These are phyloP conservation scores for Entomyzon cyanotis DNA, from an alignment of 2,113 vertebrate genomes.

Conservation along the genomic window DNA sequence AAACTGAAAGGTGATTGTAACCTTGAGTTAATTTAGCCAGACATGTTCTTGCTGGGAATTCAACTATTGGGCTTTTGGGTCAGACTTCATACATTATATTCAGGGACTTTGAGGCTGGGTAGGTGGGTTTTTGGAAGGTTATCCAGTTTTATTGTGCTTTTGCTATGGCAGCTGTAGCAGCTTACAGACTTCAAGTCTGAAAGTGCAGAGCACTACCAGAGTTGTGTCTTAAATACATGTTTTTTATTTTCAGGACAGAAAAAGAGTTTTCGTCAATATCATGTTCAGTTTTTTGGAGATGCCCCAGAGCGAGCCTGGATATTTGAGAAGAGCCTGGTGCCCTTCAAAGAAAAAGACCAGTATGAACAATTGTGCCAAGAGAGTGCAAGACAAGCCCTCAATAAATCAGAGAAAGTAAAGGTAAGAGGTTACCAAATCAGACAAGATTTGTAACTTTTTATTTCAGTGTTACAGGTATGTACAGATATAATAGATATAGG, in stretches of 20 bases:
- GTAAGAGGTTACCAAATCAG: conserved; percentile 66
- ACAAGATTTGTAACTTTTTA: neutral
- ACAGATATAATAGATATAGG: neutral
- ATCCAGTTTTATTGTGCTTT: neutral
- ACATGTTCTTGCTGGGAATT: neutral
- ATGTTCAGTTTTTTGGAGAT: conserved; percentile 96
- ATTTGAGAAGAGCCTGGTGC: conserved; percentile 92
- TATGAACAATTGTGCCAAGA: conserved; percentile 86
- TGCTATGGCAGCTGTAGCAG: neutral
- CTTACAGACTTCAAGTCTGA: neutral
- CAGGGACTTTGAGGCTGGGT: neutral
- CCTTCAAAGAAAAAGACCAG: conserved; percentile 88
- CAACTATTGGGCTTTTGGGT: neutral
- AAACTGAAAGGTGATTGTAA: neutral
- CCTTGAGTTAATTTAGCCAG: neutral
- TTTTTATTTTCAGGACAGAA: conserved; percentile 73
- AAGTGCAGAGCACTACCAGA: neutral
- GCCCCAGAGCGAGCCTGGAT: conserved; percentile 93
- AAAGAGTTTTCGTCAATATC: conserved; percentile 86
- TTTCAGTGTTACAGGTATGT: neutral
- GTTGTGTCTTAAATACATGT: neutral
- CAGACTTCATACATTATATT: neutral
- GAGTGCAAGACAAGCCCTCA: conserved; percentile 81
- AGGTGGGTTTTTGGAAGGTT: neutral
- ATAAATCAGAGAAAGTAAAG: conserved; percentile 83